Evolutionary conservation across 2,797 vertebrate genomes (phyloP), one percentile per base, ranked within the genome.

Genomic region (Lycodopsis pacificus): DNA sequence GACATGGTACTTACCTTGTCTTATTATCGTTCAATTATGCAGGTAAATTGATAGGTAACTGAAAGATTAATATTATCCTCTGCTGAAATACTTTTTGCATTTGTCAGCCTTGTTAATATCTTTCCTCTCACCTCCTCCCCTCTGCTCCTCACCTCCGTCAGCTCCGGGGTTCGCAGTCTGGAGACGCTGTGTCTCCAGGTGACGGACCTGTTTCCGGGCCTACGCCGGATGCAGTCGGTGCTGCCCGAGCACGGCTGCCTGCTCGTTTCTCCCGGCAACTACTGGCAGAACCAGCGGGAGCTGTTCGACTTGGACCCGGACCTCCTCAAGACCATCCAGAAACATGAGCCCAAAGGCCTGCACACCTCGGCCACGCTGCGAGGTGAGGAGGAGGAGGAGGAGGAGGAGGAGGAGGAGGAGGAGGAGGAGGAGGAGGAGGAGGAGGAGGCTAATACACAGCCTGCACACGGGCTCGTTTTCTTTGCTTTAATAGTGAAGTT

Each of bases 211-310:
- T 96, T 99, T 84, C 97, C 98, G 0, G 97, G 97, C 73, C 94
- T 99, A 46, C 95, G 93, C 82, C 96, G 96, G 82, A 96, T 99
- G 91, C 95, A 93, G 76, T 92, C 95, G 6, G 94, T 98, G 48
- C 95, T 99, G 27, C 98, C 98, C 0, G 98, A 99, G 66, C 98
- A 99, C 1, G 97, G 98, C 82, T 99, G 98, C 82, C 95, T 99
- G 65, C 90, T 99, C 22, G 94, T 99, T 5, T 99, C 98, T 42
- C 98, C 98, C 0, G 98, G 96, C 0, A 99, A 98, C 95, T 99
- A 99, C 93, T 99, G 98, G 98, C 97, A 99, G 94, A 99, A 99
- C 56, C 97, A 97, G 88, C 94, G 91, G 0, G 97, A 99, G 56
- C 94, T 94, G 49, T 99, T 99, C 25, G 96, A 96, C 14, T 94